Percentiles rank a stretch among this genome's conserved stretches.
These are phyloP conservation scores for Holacanthus passer DNA, from an alignment of 2,113 vertebrate genomes.

Conservation along the genomic window DNA sequence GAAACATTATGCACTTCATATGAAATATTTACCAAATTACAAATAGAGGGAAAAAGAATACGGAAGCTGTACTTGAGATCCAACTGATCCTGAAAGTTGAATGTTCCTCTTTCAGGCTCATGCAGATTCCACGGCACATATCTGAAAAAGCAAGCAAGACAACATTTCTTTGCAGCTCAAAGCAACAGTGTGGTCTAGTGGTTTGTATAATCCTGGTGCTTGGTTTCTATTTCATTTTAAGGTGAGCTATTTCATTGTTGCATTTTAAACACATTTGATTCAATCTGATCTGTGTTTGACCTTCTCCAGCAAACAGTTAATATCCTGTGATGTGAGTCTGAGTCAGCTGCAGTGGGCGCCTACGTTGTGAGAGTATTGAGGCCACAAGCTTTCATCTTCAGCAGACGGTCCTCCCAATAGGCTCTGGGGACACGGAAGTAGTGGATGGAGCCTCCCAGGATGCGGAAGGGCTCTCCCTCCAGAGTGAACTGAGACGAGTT, in stretches of 20 bases:
- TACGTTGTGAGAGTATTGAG: constrained; percentile 95
- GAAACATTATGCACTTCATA: background rate
- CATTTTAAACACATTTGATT: constrained; percentile 20
- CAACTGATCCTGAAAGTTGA: constrained; percentile 89
- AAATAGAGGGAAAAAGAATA: background rate
- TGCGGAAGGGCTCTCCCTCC: constrained; percentile 85
- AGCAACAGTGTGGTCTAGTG: background rate
- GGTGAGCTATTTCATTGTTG: background rate
- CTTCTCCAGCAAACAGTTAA: background rate
- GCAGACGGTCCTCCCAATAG: constrained; percentile 90
- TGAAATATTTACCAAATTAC: background rate
- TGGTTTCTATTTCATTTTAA: constrained; percentile 16
- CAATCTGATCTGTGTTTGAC: constrained; percentile 12
- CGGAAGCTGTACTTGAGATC: constrained; percentile 86
- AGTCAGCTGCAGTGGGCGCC: constrained; percentile 44
- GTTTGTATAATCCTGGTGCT: background rate
- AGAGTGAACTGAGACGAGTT: constrained; percentile 85
- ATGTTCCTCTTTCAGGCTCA: constrained; percentile 88
- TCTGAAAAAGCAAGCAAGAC: constrained; percentile 72
- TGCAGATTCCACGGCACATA: constrained; percentile 96
- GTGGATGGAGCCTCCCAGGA: constrained; percentile 91
- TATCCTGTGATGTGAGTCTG: background rate
- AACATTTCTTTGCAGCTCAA: background rate
- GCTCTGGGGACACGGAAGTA: constrained; percentile 90
- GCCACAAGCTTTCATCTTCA: constrained; percentile 86